Base-by-base conservation (phyloP, 2,113 vertebrate species). In the Baryphthengus martii region DNA sequence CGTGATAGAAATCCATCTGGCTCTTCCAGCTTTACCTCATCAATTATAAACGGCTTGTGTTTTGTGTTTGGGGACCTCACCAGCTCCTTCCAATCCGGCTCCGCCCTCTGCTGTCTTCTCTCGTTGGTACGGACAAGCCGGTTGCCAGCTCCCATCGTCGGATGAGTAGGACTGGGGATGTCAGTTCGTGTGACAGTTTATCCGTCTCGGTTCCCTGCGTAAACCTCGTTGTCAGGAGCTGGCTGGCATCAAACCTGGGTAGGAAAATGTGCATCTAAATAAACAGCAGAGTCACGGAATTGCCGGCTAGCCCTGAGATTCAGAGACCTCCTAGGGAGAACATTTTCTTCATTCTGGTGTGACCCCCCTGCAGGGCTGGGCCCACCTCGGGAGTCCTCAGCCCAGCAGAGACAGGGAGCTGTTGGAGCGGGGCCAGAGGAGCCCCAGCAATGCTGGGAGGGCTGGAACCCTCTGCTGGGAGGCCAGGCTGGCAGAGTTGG, bases 131-230 rank as follows among this genome's bases (percentile, higher is more conserved):
- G 53, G 92, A 86, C 29, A 81, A 86, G 72, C 42, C 73, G 63
- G 47, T 97, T 97, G 95, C 92, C 92, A 95, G 72, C 63, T 93
- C 84, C 85, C 55, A n/a, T 92, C 65, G 42, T n/a, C 6, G 6
- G 13, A 73, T 66, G 66, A 96, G 66, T 68, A 73, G 63, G 85
- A 42, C 47, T 39, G 49, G n/a, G 59, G 17, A 53, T 94, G 85
- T 80, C 92, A 94, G 58, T 44, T 85, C 77, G 50, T 80, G 67
- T 90, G 91, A 93, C 72, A 77, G 71, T 91, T 95, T 55, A 91
- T 95, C 89, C 77, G 35, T 94, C 74, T 91, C 58, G 24, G 19
- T 73, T 90, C 47, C 14, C 59, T 94, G 50, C 31, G 5, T 76
- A 83, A 93, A 74, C 20, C 21, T 74, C 29, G 83, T 93, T 90